A percentile compares a stretch with the other conserved stretches of the same genome.
phyloP scores from a whole-genome alignment of 2,888 invertebrate genomes.

The Axea sp. region DNA sequence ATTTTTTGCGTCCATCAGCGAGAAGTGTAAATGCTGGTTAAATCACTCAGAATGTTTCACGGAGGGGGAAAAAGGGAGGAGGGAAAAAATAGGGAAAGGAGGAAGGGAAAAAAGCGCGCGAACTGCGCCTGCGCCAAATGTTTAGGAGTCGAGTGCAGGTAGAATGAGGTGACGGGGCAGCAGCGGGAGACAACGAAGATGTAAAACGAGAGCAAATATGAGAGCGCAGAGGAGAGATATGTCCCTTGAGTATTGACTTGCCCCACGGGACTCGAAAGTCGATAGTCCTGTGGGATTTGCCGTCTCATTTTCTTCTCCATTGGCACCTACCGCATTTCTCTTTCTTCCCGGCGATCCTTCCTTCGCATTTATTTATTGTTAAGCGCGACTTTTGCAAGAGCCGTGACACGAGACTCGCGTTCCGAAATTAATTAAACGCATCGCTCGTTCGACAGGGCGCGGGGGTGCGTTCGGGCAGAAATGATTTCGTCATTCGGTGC shows the following conservation, averaged over 20 bases:
- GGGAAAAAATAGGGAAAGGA: too few relatives aligned
- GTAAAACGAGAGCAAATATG: slow-evolving; percentile 42
- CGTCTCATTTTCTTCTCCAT: slow-evolving; percentile 70
- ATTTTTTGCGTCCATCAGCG: background rate
- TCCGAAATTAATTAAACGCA: too few relatives aligned
- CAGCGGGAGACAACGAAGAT: slow-evolving; percentile 63
- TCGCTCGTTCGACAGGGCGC: too few relatives aligned
- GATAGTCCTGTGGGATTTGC: slow-evolving; percentile 79
- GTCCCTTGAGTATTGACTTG: slow-evolving; percentile 79
- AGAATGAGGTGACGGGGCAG: slow-evolving; percentile 70
- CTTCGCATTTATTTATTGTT: slow-evolving; percentile 2
- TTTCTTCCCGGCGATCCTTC: slow-evolving; percentile 40
- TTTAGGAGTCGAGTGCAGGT: slow-evolving; percentile 73
- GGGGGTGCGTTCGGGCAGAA: too few relatives aligned
- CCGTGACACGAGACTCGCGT: too few relatives aligned
- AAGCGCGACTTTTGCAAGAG: too few relatives aligned
- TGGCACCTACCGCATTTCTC: slow-evolving; percentile 63
- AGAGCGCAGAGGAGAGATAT: slow-evolving; percentile 56
- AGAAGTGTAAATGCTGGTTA: slow-evolving; percentile 12
- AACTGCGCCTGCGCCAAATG: slow-evolving; percentile 75
- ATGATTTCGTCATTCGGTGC: too few relatives aligned
- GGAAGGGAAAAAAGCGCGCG: slow-evolving; percentile 57
- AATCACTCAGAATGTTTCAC: slow-evolving; percentile 29
- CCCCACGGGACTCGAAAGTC: slow-evolving; percentile 79
- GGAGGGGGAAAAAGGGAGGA: slow-evolving; percentile 60